phyloP scores from a whole-genome alignment of 2,113 vertebrate species.

The Rhagologus leucostigma region DNA sequence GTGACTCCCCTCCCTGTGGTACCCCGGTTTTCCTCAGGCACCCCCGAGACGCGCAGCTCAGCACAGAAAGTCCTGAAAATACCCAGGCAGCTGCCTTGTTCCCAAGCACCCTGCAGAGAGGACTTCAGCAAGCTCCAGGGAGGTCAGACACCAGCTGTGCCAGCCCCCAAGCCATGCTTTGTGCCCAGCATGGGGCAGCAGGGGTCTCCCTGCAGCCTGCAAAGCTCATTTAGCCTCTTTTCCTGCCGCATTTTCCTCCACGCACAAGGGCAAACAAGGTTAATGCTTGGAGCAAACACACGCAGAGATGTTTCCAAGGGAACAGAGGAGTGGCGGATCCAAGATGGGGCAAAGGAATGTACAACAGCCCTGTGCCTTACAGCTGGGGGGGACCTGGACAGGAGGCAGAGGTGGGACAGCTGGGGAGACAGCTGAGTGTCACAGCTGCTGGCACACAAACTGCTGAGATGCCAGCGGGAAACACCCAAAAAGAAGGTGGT shows the following conservation, averaged over 20 bases:
- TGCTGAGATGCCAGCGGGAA: neutral
- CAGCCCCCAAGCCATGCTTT: fast-evolving
- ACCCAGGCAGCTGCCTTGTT: neutral
- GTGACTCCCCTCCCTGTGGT: neutral
- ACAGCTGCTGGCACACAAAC: neutral
- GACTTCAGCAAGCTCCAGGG: neutral
- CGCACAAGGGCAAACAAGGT: neutral
- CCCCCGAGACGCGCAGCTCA: neutral
- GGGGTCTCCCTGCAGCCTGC: neutral
- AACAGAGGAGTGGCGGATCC: neutral
- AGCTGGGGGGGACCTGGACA: neutral
- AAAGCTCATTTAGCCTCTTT: neutral
- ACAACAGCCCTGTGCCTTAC: neutral
- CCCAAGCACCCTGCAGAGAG: neutral
- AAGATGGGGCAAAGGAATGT: neutral
- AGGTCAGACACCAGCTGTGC: fast-evolving
- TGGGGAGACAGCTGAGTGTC: neutral
- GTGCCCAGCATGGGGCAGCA: fast-evolving
- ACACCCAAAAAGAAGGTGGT: neutral
- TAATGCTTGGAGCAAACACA: neutral
- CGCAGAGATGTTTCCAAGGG: neutral
- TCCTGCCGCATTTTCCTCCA: fast-evolving
- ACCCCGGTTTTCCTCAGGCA: neutral
- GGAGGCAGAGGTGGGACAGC: neutral
- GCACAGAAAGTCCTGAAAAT: neutral